phyloP scores from a whole-genome alignment of 2,888 invertebrate species.

The Stenodera caucasica region DNA sequence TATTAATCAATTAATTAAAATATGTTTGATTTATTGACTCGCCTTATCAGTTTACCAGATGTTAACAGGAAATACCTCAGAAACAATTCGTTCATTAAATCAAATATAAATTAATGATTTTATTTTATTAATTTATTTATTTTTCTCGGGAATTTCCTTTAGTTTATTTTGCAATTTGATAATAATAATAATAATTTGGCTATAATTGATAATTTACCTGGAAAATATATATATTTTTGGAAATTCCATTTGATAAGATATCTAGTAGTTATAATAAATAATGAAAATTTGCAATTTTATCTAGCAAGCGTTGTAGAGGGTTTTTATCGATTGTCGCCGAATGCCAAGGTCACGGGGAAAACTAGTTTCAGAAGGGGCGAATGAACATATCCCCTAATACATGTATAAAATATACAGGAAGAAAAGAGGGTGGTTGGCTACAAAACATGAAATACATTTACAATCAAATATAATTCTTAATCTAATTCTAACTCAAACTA shows the following conservation, averaged over 20 bases:
- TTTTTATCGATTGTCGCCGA: conserved; percentile 13
- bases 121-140: too few species aligned
- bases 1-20: not conserved
- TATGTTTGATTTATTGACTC: not conserved
- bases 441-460: conserved; percentile 21
- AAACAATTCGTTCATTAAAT: too few species aligned
- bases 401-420: conserved; percentile 7
- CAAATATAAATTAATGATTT: too few species aligned
- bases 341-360: conserved; percentile 25
- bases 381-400: not conserved
- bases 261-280: not conserved
- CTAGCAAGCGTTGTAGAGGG: not conserved
- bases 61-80: not conserved
- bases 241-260: not conserved
- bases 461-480: conserved; percentile 17
- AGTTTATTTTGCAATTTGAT: too few species aligned
- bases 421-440: conserved; percentile 14
- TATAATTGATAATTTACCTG: not conserved
- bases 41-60: not conserved
- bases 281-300: not conserved
- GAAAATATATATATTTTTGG: not conserved
- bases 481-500: conserved; percentile 5
- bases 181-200: not conserved
- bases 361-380: conserved; percentile 19
- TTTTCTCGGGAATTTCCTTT: not conserved